Evolutionary conservation across 2,113 vertebrate genomes (phyloP), one percentile per base, ranked within the genome.

Genomic region (Phrynocephalus versicolor): DNA sequence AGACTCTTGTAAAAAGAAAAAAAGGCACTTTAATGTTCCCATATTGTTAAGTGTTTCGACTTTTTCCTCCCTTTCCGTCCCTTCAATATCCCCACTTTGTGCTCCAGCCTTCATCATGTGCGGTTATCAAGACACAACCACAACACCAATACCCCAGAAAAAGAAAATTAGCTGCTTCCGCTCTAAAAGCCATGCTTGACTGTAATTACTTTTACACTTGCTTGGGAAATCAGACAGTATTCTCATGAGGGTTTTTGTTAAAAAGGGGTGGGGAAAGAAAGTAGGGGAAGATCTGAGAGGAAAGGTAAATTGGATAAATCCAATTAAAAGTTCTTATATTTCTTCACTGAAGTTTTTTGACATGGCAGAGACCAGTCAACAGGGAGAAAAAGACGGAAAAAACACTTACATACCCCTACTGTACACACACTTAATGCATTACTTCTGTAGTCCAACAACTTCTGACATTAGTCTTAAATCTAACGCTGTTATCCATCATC

Each of bases 161-260:
- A 95, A 94, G 30, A 93, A 80, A 95, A 96, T 94, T 92, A 94
- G 88, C 69, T 87, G 41, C 74, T 91, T 90, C 90, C 37, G 69
- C 90, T 94, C 87, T 83, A 82, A 88, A 77, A 74, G 62, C 84
- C 89, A 18, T 90, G 83, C 94, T 95, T 92, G 69, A 91, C 89
- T 94, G 92, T 93, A 94, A 95, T 95, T 94, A 96, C 90, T 92
- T 84, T 92, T 92, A 90, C 33, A 92, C 85, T 92, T 95, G 76
- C 92, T 92, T 93, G 75, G 87, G 87, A 95, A 95, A 94, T 89
- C 89, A 95, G 83, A 90, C 71, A 91, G 89, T 19, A 83, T n/a
- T 91, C 92, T 93, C 90, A 85, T 85, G 91, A 93, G 90, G 37
- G 79, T 84, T 92, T 33, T n/a, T 6, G 5, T 51, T 39, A 9